Evolutionary conservation across 2,888 invertebrate species (phyloP).

Genomic region (Criorhina ranunculi): DNA sequence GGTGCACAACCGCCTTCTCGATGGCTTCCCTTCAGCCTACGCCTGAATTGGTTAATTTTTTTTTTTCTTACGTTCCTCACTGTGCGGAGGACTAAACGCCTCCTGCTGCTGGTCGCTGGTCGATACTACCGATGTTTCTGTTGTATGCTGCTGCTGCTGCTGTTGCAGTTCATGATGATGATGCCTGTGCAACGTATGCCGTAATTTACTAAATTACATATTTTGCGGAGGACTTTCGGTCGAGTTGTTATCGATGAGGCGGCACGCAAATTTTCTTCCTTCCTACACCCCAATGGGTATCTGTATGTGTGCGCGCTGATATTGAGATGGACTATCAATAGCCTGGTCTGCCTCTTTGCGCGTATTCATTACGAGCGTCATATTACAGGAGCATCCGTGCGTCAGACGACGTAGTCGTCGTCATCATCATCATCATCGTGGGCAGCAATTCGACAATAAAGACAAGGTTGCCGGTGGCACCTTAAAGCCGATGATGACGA

Average conservation of each 20-base stretch:
- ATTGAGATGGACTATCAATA: constrained; percentile 75
- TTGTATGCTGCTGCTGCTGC: constrained; percentile 39
- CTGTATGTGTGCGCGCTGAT: constrained; percentile 30
- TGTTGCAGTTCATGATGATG: constrained; percentile 53
- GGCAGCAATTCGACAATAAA: constrained; percentile 75
- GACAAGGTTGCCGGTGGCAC: constrained; percentile 66
- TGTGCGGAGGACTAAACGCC: constrained; percentile 69
- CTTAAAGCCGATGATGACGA: constrained; percentile 30
- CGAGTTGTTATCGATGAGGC: constrained; percentile 77
- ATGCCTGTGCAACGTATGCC: constrained; percentile 76
- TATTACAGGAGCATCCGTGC: constrained; percentile 68
- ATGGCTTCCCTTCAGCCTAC: constrained; percentile 67
- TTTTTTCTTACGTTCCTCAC: constrained; percentile 17
- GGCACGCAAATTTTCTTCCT: constrained; percentile 75
- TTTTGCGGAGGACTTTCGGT: constrained; percentile 77
- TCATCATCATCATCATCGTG: constrained; percentile 42
- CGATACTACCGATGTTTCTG: constrained; percentile 53
- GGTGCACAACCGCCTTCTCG: constrained; percentile 42
- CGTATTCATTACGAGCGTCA: constrained; percentile 72
- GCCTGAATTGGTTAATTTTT: constrained; percentile 63
- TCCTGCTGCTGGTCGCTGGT: constrained; percentile 65
- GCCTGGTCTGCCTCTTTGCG: constrained; percentile 42
- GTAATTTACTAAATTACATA: constrained; percentile 78
- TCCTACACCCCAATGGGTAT: constrained; percentile 62
- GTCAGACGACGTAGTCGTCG: constrained; percentile 5